Evolutionary conservation across 2,113 vertebrate species (phyloP).

Genomic region (Pyrgilauda ruficollis): DNA sequence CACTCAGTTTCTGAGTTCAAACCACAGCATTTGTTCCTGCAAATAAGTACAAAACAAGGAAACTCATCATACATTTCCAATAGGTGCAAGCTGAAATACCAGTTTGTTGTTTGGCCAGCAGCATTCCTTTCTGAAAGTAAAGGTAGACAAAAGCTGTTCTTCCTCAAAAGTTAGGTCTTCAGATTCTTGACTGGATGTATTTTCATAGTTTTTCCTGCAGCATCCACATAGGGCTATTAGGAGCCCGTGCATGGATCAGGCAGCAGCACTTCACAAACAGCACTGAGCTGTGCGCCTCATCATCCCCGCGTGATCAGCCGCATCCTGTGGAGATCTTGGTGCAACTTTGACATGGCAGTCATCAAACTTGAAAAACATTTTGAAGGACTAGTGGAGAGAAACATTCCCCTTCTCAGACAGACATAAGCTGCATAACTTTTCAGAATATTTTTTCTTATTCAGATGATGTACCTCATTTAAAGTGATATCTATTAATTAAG

Average conservation of each 20-base stretch:
- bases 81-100: background rate
- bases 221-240: background rate
- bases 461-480: background rate
- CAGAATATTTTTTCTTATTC: background rate
- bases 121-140: background rate
- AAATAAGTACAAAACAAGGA: background rate
- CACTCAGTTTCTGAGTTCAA: background rate
- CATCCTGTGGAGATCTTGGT: background rate
- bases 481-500: background rate
- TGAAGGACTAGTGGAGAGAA: background rate
- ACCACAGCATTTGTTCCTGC: background rate
- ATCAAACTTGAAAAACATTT: background rate
- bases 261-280: background rate
- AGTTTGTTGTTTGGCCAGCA: background rate
- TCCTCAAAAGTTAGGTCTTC: background rate
- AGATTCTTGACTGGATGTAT: background rate
- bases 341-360: background rate
- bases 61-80: background rate
- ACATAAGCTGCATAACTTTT: background rate
- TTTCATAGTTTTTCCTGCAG: background rate
- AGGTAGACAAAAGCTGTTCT: background rate
- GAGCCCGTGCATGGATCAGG: background rate
- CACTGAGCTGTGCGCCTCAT: background rate
- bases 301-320: background rate
- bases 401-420: background rate